Evolutionary conservation across 2,797 vertebrate genomes (phyloP).

Genomic region (Brotula barbata): DNA sequence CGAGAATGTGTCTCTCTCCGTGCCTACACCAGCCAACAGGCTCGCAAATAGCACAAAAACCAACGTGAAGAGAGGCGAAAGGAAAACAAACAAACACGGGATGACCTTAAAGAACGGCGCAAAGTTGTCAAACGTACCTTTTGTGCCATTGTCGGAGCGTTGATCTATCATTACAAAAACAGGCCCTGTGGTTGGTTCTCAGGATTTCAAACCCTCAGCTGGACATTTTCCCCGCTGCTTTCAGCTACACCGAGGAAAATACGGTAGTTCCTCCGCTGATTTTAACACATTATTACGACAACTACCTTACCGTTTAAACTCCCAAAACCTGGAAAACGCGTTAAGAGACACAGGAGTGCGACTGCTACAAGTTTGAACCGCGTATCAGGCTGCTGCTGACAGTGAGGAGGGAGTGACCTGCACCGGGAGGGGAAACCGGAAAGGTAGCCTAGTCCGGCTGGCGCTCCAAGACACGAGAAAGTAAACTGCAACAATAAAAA

Average conservation of each 20-base stretch:
- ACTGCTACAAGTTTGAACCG: constrained; percentile 45
- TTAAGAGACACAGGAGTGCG: not conserved
- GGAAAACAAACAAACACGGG: accelerated
- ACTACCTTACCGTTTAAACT: constrained; percentile 37
- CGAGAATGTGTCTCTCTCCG: constrained; percentile 36
- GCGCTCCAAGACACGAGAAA: constrained; percentile 13
- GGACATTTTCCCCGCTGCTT: constrained; percentile 72
- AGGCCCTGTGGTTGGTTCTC: constrained; percentile 61
- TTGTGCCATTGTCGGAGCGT: constrained; percentile 76
- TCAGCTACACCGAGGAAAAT: constrained; percentile 48
- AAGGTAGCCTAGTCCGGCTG: constrained; percentile 59
- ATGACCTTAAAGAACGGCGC: not conserved
- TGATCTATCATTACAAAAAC: constrained; percentile 77
- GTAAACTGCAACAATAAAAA: too few relatives aligned
- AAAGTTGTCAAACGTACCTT: constrained; percentile 68
- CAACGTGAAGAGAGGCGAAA: not conserved
- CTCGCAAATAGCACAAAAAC: constrained; percentile 10
- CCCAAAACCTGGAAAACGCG: not conserved
- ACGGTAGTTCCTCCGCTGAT: constrained; percentile 42
- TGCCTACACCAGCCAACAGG: not conserved
- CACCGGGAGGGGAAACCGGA: constrained; percentile 69
- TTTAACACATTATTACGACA: constrained; percentile 48
- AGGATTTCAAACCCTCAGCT: constrained; percentile 71
- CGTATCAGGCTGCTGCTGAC: constrained; percentile 35
- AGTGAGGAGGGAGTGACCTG: constrained; percentile 60